Conservation (phyloP, 2,888 invertebrate species). For the Habrosyne pyritoides region DNA sequence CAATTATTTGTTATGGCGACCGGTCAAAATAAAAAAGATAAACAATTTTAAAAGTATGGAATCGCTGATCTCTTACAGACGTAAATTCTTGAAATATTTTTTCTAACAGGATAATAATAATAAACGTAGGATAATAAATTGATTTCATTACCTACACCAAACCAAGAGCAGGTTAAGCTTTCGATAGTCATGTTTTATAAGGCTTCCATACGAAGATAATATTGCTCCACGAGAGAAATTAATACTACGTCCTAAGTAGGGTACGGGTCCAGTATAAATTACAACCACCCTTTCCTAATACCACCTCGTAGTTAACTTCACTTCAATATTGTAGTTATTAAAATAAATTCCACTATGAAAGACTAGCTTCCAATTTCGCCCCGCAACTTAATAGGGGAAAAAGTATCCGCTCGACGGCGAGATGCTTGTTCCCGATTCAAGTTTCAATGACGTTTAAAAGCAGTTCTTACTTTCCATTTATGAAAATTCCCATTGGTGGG, state of each 20-base stretch:
- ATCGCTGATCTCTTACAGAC: neutral
- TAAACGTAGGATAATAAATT: neutral
- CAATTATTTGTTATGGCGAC: too few species aligned
- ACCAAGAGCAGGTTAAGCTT: neutral
- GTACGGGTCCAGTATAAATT: neutral
- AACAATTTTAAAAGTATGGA: neutral
- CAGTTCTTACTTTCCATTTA: constrained; percentile 15
- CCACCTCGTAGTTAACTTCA: neutral
- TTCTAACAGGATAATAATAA: neutral
- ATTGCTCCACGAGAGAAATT: neutral
- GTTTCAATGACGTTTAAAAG: constrained; percentile 14
- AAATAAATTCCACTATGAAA: neutral
- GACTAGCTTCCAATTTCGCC: neutral
- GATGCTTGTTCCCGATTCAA: constrained; percentile 17
- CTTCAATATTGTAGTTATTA: neutral
- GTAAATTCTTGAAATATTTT: neutral
- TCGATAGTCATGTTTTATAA: neutral
- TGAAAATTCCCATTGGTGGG: constrained; percentile 11
- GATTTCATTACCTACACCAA: neutral
- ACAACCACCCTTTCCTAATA: neutral
- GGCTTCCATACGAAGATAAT: neutral
- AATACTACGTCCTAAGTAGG: neutral
- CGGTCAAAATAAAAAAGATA: too few species aligned
- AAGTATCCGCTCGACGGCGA: constrained; percentile 6
- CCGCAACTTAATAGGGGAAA: neutral